Conservation (phyloP, 2,113 vertebrate species). For the Saccopteryx bilineata region DNA sequence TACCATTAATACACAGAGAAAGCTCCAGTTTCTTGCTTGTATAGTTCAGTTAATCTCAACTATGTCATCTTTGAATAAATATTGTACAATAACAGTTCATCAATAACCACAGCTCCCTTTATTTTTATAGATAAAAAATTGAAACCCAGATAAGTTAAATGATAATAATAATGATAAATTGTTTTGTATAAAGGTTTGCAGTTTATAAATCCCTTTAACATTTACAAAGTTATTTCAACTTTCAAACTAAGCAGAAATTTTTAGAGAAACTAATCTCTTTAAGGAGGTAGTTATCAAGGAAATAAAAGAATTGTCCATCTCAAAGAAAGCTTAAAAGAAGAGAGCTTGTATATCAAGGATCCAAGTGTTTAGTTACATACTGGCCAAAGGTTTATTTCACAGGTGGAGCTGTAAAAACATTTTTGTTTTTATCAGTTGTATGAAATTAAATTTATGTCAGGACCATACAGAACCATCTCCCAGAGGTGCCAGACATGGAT, state of each 20-base stretch:
- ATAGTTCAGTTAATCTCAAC: neutral
- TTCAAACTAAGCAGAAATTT: slow-evolving; percentile 15
- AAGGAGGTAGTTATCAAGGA: neutral
- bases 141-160: neutral
- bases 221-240: neutral
- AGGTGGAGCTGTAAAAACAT: neutral
- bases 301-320: neutral
- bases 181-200: neutral
- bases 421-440: neutral
- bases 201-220: neutral
- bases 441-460: neutral
- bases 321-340: neutral
- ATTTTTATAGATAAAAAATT: neutral
- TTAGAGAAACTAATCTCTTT: neutral
- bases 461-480: neutral
- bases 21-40: neutral
- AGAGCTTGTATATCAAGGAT: neutral
- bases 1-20: neutral
- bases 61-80: neutral
- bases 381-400: neutral
- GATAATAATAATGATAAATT: neutral
- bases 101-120: neutral
- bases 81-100: neutral
- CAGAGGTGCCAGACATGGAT: neutral
- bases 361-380: neutral